phyloP scores from a whole-genome alignment of 2,113 vertebrate species.

The Microtus pennsylvanicus region DNA sequence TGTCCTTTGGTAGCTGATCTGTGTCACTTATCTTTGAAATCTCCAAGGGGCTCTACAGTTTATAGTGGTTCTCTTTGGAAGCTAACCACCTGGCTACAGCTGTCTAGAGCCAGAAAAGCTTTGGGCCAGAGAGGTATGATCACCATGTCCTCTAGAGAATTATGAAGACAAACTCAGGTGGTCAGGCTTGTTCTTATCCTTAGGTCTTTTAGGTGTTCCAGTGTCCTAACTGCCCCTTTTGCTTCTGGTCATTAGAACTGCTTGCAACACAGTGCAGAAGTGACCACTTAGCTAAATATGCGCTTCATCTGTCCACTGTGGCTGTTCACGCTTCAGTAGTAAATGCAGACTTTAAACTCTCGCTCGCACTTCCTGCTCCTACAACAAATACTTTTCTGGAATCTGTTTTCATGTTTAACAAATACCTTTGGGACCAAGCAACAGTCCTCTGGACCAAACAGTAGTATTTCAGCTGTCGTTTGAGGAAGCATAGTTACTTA shows the following conservation, averaged over 20 bases:
- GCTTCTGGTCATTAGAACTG: background rate
- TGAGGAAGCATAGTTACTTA: slow-evolving; percentile 6
- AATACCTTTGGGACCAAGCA: background rate
- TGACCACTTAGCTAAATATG: background rate
- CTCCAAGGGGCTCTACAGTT: background rate
- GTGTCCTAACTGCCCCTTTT: background rate
- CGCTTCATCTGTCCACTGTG: background rate
- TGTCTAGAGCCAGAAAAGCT: background rate
- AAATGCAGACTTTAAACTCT: background rate
- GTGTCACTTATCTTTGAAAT: background rate
- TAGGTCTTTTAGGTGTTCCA: background rate
- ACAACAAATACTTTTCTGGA: background rate
- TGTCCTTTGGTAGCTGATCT: background rate
- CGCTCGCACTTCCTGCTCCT: background rate
- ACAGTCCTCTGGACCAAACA: background rate
- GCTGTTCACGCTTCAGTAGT: background rate
- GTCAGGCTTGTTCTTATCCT: background rate
- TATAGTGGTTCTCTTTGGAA: background rate
- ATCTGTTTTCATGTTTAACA: slow-evolving; percentile 41
- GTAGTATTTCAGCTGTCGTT: background rate
- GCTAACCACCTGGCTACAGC: background rate
- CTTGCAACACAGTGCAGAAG: background rate
- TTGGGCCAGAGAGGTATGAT: background rate
- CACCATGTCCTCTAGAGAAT: slow-evolving; percentile 12
- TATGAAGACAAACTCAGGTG: slow-evolving; percentile 16